phyloP scores from a whole-genome alignment of 2,797 vertebrate genomes.

The Hyperoplus lanceolatus region DNA sequence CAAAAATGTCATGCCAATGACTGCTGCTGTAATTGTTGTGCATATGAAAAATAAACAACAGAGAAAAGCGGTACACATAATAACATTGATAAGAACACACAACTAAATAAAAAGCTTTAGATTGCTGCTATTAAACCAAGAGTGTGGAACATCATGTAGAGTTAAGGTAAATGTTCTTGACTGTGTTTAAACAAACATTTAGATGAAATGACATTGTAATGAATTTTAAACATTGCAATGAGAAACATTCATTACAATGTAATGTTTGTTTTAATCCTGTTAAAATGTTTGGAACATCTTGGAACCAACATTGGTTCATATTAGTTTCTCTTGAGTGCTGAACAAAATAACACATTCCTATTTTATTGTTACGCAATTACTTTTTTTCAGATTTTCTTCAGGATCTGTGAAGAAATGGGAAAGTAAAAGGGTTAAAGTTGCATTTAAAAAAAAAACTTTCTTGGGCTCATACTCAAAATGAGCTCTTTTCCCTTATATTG shows the following conservation, averaged over 20 bases:
- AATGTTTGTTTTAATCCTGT: not conserved
- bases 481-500: slow-evolving; percentile 68
- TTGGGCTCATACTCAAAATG: slow-evolving; percentile 71
- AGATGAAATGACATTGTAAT: too few species aligned
- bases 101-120: not conserved
- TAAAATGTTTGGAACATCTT: not conserved
- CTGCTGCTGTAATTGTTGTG: too few species aligned
- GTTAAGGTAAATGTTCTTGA: not conserved
- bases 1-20: too few species aligned
- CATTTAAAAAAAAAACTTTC: not conserved
- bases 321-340: not conserved
- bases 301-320: not conserved
- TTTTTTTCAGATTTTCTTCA: not conserved
- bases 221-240: not conserved
- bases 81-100: not conserved
- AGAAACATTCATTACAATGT: not conserved
- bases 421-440: not conserved
- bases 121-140: not conserved
- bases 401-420: not conserved
- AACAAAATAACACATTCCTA: not conserved
- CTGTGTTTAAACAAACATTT: not conserved
- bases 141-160: not conserved
- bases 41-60: not conserved
- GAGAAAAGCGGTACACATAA: not conserved
- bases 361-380: not conserved